Conservation (phyloP, 1,140 invertebrate genomes). For the Pteromalus puparum region DNA sequence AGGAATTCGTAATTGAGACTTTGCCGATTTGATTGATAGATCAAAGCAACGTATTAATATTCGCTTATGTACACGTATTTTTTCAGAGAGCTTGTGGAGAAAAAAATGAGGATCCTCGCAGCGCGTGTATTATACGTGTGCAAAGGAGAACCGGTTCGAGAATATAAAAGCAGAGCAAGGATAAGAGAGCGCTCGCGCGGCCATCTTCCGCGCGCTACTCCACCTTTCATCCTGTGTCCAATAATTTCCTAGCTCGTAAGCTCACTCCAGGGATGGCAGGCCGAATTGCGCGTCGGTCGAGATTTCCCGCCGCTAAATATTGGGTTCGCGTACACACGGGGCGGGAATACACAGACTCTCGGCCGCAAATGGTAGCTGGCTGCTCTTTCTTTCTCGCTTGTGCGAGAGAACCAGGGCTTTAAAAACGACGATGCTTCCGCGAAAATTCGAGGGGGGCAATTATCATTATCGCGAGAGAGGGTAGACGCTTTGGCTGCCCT, state of each 20-base stretch:
- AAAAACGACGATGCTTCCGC: neutral
- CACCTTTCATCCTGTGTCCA: slow-evolving; percentile 8
- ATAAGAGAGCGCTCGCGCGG: neutral
- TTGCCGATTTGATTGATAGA: neutral
- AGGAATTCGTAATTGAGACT: slow-evolving; percentile 6
- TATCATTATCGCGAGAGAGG: neutral
- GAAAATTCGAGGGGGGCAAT: slow-evolving; percentile 5
- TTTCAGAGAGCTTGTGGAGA: neutral
- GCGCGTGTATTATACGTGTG: no score
- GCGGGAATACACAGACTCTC: neutral
- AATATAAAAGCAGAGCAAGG: neutral
- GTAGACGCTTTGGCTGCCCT: neutral
- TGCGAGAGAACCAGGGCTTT: neutral
- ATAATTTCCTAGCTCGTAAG: slow-evolving; percentile 14
- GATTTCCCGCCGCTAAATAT: slow-evolving; percentile 11
- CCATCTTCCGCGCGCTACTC: slow-evolving; percentile 58
- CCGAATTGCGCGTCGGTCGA: slow-evolving; percentile 9
- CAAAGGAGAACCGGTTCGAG: neutral
- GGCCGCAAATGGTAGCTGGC: neutral
- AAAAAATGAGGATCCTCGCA: neutral
- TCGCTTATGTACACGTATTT: neutral
- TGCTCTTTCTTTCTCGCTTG: neutral
- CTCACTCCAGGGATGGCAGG: neutral
- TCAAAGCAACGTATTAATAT: slow-evolving; percentile 4
- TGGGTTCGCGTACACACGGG: neutral